Evolutionary conservation across 2,888 invertebrate genomes (phyloP), one percentile per base, ranked within the genome.

Genomic region (Rugalucina vietnamica): DNA sequence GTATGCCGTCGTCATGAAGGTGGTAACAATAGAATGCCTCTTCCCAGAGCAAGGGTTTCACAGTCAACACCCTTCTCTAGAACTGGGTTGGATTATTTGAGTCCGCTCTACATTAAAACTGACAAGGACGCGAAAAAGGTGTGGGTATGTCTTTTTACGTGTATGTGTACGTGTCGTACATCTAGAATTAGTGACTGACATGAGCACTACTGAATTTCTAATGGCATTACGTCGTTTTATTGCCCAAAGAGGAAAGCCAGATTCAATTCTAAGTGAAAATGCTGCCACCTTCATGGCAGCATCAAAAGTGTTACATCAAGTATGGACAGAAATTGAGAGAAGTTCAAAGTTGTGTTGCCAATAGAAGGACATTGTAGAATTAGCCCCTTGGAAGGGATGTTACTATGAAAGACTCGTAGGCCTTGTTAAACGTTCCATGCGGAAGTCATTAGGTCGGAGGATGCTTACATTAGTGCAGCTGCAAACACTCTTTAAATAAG

Each of bases 101-200:
- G 82, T 37, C 80, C 70, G 24, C 27, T 80, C 8, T 50, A 80
- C 36, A 50, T 74, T 5, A 79, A 79, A 74, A 29, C 39, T 36
- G 12, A 4, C 27, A n/a, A 54, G 18, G 79, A 37, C 14, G 1
- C 21, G 21, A 65, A 69, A 39, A 77, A 69, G 49, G 77, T 77
- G 43, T 77, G 77, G 77, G 54, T 78, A 21, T 65, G 76, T 76
- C 39, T 81, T n/a, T 81, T 76, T 43, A 71, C 76, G 32, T 81
- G 81, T 49, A 34, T 81, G 36, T 65, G 72, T 10, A 81, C 81
- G 81, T 32, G 81, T 76, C 8, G 60, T 81, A 29, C 81, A 81
- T 32, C 29, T 80, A 36, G 70, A 80, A 29, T 14, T 80, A 54
- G 70, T 80, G 50, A 10, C 69, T 14, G 70, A 80, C 49, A 80